Evolutionary conservation across 1,140 invertebrate species (phyloP), one percentile per base, ranked within the genome.

Genomic region (Rhopalosiphum maidis): DNA sequence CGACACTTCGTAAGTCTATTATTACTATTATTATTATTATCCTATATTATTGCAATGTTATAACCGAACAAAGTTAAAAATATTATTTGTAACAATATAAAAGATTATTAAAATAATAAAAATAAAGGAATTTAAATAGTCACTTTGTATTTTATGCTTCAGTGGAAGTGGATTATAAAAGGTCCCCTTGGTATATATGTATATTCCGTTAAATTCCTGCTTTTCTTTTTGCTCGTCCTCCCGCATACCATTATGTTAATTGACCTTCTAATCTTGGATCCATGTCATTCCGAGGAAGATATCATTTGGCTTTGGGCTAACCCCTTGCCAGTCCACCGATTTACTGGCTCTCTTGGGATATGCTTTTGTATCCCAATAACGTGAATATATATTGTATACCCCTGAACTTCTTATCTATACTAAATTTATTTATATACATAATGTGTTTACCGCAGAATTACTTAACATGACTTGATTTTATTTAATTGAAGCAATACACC

Each of bases 401-500:
- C 82, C 35, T n/a, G 8, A 55, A 85, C 11, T 35, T 85, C 68
- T 93, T 93, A 93, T 93, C 91, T 93, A 41, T 41, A 93, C 35
- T 7, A 37, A 86, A 93, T 85, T 68, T 85, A 93, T 90, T 90
- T 93, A 41, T 93, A 93, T 35, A 83, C 82, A 92, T 85, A 51
- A 37, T 93, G 46, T 41, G 77, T 83, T 85, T 85, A 83, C 91
- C 51, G 9, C 46, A 54, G 9, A 55, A 82, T 55, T 85, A 83
- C 91, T 30, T n/a, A 41, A 86, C 82, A 93, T 55, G 51, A 54
- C 91, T 93, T 35, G 35, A 93, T 93, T 93, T 93, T 93, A 48
- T 86, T 93, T 93, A 93, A 85, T 92, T 92, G 48, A 92, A 92
- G 82, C n/a, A 41, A 85, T 92, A 85, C 85, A 85, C 48, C 11